Conservation (phyloP, 1,140 invertebrate species). For the Saccostrea echinata region DNA sequence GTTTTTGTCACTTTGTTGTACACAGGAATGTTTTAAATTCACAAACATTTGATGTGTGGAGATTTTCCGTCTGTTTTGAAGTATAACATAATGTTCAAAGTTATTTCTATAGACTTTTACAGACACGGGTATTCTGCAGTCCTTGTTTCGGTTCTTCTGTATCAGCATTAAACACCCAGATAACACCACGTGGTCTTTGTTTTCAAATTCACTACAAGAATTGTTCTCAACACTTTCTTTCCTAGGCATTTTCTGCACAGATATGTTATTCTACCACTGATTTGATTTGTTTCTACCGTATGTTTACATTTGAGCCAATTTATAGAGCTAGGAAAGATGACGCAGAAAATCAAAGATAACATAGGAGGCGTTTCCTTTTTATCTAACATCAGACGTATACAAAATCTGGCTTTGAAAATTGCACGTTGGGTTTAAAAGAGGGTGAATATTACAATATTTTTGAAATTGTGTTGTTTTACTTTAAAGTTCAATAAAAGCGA, state of each 20-base stretch:
- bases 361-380: background rate
- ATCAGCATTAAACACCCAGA: constrained; percentile 26
- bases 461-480: too few relatives aligned
- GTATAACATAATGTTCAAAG: constrained; percentile 51
- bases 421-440: too few relatives aligned
- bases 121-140: constrained; percentile 33
- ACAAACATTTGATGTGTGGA: constrained; percentile 32
- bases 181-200: background rate
- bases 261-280: background rate
- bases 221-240: background rate
- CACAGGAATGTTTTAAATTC: constrained; percentile 25
- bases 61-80: constrained; percentile 38
- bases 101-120: constrained; percentile 45
- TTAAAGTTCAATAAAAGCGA: too few relatives aligned
- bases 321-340: background rate
- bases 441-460: too few relatives aligned
- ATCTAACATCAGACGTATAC: too few relatives aligned
- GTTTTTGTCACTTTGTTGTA: constrained; percentile 5
- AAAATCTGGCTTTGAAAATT: too few relatives aligned
- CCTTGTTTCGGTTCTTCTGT: constrained; percentile 8
- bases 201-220: background rate
- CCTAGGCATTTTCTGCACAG: background rate
- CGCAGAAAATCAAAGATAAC: background rate
- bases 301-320: background rate
- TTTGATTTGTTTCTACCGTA: background rate